Percentiles rank a stretch among this genome's conserved stretches.
phyloP scores from a whole-genome alignment of 2,888 invertebrate species.

The Clostera curtula region DNA sequence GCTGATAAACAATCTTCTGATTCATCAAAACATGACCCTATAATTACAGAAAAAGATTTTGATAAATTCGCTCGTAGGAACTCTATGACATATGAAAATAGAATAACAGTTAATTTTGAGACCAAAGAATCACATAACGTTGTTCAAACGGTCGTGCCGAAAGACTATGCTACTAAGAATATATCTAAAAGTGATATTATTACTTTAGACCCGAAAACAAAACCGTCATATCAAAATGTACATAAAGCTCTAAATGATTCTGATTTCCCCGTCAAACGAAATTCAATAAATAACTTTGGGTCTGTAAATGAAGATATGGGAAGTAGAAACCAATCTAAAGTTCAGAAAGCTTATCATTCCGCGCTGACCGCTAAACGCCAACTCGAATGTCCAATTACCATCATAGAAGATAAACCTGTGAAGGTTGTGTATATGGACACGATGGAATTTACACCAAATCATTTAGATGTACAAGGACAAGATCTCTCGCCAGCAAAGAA shows the following conservation, averaged over 20 bases:
- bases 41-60: constrained; percentile 66
- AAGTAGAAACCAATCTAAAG: constrained; percentile 53
- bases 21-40: constrained; percentile 38
- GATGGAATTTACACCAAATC: constrained; percentile 37
- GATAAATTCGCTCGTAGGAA: constrained; percentile 65
- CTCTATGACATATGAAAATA: constrained; percentile 57
- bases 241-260: too few relatives aligned
- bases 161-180: constrained; percentile 36
- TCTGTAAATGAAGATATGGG: constrained; percentile 32
- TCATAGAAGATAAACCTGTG: constrained; percentile 66
- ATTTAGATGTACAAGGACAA: constrained; percentile 53
- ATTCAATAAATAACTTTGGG: constrained; percentile 23
- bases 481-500: constrained; percentile 51
- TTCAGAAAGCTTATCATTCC: constrained; percentile 60
- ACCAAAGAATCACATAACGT: constrained; percentile 46
- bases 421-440: constrained; percentile 61
- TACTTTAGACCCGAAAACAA: constrained; percentile 38
- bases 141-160: constrained; percentile 46
- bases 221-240: constrained; percentile 30
- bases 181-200: constrained; percentile 39
- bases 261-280: constrained; percentile 29
- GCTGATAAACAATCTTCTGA: constrained; percentile 18
- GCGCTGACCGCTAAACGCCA: constrained; percentile 55
- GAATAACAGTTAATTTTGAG: constrained; percentile 53
- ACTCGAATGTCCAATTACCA: constrained; percentile 48